Conservation (phyloP, 2,797 vertebrate genomes). For the Cyclopterus lumpus region DNA sequence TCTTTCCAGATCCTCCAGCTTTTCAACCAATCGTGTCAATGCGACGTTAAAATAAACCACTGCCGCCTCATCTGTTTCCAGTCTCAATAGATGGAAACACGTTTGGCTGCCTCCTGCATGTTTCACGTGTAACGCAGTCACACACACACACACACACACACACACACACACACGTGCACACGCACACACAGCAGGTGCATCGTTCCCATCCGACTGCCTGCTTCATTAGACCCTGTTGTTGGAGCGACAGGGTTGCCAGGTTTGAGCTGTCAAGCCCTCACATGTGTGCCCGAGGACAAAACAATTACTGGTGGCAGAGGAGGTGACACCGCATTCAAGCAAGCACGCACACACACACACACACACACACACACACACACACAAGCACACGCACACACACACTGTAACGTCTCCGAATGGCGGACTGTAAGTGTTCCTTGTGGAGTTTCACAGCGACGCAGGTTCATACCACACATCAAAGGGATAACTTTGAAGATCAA, state of each 20-base stretch:
- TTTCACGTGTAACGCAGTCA: constrained; percentile 15
- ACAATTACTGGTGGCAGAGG: constrained; percentile 71
- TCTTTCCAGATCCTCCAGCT: constrained; percentile 10
- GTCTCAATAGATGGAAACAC: constrained; percentile 1
- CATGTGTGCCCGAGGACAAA: constrained; percentile 64
- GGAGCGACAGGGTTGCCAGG: constrained; percentile 51
- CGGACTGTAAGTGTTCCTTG: constrained; percentile 1
- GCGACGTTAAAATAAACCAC: constrained; percentile 22
- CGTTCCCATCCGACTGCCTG: constrained; percentile 29
- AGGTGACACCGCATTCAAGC: constrained; percentile 43
- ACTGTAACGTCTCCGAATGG: constrained; percentile 19
- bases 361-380: too few relatives aligned
- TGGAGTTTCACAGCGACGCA: neutral
- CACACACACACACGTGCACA: constrained; percentile 16
- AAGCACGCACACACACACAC: constrained; percentile 18
- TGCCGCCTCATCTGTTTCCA: constrained; percentile 16
- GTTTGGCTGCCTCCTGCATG: neutral
- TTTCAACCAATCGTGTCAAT: constrained; percentile 10
- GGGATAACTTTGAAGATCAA: neutral
- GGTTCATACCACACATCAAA: neutral
- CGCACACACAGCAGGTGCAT: constrained; percentile 39
- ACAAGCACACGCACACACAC: too few relatives aligned
- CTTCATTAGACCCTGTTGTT: constrained; percentile 75
- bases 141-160: constrained; percentile 22
- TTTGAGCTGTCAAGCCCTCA: constrained; percentile 69